A percentile compares a stretch with the other conserved stretches of the same genome.
Evolutionary conservation across 2,113 vertebrate genomes (phyloP).

Genomic region (Cephalopterus ornatus): DNA sequence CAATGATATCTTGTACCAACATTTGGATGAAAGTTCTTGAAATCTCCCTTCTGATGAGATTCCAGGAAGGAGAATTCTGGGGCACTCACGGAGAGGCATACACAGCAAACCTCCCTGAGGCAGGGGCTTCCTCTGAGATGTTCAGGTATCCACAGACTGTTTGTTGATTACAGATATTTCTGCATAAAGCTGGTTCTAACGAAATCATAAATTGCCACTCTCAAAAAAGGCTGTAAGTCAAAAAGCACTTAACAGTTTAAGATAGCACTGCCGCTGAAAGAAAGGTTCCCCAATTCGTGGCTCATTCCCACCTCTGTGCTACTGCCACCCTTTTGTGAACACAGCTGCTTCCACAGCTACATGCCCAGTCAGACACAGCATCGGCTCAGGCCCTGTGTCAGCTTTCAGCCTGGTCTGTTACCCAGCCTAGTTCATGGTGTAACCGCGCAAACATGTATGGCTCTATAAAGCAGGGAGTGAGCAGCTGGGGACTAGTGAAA

Average conservation of each 20-base stretch:
- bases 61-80: background rate
- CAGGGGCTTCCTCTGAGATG: background rate
- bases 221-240: background rate
- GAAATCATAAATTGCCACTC: background rate
- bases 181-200: background rate
- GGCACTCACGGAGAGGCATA: background rate
- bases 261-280: background rate
- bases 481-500: background rate
- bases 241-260: background rate
- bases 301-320: background rate
- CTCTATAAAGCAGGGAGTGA: background rate
- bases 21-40: background rate
- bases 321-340: background rate
- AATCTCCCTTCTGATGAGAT: background rate
- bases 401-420: background rate
- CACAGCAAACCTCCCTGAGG: fast-evolving
- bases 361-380: fast-evolving
- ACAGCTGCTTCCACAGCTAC: background rate
- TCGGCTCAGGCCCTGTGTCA: fast-evolving
- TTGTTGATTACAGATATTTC: background rate
- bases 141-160: background rate
- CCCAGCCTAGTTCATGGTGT: background rate
- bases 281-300: background rate
- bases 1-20: background rate
- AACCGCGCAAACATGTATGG: fast-evolving